Conservation (phyloP, 1,140 invertebrate genomes). For the Acyrthosiphon pisum region DNA sequence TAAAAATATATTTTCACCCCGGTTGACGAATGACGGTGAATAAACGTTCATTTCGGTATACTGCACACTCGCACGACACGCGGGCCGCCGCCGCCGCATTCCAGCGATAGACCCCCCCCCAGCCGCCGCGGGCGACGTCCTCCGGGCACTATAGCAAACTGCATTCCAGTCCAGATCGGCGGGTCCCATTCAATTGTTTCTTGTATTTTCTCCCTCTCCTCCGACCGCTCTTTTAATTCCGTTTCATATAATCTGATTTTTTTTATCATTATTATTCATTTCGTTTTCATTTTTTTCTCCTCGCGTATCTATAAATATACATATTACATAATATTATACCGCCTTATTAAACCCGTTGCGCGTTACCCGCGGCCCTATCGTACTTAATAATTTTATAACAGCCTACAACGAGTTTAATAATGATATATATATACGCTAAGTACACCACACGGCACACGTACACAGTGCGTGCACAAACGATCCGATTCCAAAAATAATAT, state of each 20-base stretch:
- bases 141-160: constrained; percentile 42
- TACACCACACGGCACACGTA: neutral
- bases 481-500: neutral
- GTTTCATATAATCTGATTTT: constrained; percentile 15
- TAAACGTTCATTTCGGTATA: constrained; percentile 47
- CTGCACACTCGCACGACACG: constrained; percentile 20
- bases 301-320: neutral
- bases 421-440: neutral
- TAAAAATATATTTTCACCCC: constrained; percentile 44
- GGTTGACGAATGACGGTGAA: constrained; percentile 54
- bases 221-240: constrained; percentile 42
- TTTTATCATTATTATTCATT: neutral
- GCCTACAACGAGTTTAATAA: neutral
- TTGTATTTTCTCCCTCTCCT: constrained; percentile 1
- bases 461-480: neutral
- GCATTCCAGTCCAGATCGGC: constrained; percentile 51
- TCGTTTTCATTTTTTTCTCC: constrained; percentile 30
- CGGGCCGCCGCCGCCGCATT: constrained; percentile 39
- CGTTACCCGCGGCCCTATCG: neutral
- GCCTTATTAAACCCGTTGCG: neutral
- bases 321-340: neutral
- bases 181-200: constrained; percentile 56
- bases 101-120: constrained; percentile 48
- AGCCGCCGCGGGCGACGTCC: neutral
- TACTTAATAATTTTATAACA: neutral